phyloP scores from a whole-genome alignment of 1,140 invertebrate species.

The Chironomus striatipennis region DNA sequence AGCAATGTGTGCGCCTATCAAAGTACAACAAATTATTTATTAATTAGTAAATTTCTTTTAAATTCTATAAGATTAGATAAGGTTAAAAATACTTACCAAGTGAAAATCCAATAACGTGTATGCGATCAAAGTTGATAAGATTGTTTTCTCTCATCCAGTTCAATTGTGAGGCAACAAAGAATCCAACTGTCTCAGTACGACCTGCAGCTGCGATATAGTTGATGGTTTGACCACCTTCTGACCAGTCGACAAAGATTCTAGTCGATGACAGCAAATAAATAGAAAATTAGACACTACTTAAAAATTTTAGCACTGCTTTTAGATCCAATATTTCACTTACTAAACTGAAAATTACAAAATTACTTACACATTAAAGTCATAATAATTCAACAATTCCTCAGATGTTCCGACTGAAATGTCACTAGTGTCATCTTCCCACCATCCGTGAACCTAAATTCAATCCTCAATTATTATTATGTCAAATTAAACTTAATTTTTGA shows the following conservation, averaged over 20 bases:
- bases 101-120: slow-evolving; percentile 59
- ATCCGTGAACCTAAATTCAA: not conserved
- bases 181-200: not conserved
- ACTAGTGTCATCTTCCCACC: not conserved
- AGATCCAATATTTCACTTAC: too few relatives aligned
- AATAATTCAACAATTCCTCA: not conserved
- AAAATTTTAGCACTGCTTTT: too few relatives aligned
- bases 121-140: slow-evolving; percentile 28
- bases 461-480: too few relatives aligned
- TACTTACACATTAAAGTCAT: slow-evolving; percentile 16
- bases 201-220: not conserved
- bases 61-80: not conserved
- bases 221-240: not conserved
- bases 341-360: too few relatives aligned
- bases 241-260: not conserved
- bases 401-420: not conserved
- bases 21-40: too few relatives aligned
- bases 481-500: too few relatives aligned
- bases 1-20: slow-evolving; percentile 53
- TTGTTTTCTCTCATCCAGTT: slow-evolving; percentile 27
- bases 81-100: slow-evolving; percentile 32
- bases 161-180: not conserved
- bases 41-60: too few relatives aligned
- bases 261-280: too few relatives aligned
- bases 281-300: too few relatives aligned